Evolutionary conservation across 2,113 vertebrate species (phyloP).

Genomic region (Proteles cristata): DNA sequence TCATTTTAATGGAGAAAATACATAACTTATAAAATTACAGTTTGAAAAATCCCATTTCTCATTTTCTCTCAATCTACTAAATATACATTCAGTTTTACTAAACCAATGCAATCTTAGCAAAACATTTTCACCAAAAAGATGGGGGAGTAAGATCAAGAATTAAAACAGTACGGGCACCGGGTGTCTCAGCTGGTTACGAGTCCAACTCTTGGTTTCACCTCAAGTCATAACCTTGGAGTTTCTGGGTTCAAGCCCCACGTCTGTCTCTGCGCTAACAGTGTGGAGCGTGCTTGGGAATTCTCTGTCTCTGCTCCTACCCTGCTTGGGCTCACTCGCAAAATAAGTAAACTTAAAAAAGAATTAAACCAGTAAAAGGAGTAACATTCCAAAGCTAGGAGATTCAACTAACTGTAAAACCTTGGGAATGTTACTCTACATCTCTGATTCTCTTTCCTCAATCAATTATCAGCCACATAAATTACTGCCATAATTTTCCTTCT

Average conservation of each 20-base stretch:
- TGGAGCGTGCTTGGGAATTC: no score
- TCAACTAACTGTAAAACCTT: background rate
- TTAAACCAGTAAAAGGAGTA: background rate
- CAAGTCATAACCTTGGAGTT: no score
- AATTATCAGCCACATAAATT: background rate
- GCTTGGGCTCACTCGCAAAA: no score
- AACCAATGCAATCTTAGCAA: slow-evolving; percentile 3
- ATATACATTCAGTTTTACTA: background rate
- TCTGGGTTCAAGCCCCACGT: no score
- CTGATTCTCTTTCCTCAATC: background rate
- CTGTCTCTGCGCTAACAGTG: no score
- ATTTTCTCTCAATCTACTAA: slow-evolving; percentile 27
- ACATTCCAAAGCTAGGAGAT: background rate
- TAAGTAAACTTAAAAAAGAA: background rate
- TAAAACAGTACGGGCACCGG: background rate
- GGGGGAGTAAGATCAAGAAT: background rate
- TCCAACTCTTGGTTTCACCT: no score
- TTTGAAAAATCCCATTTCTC: slow-evolving; percentile 14
- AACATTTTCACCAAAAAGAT: background rate
- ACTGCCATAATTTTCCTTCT: background rate
- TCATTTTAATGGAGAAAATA: slow-evolving; percentile 4
- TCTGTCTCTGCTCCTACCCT: no score
- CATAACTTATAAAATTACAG: background rate
- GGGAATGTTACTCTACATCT: background rate
- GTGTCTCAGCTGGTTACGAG: no score